A percentile compares a stretch with the other conserved stretches of the same genome.
Evolutionary conservation across 2,797 vertebrate species (phyloP).

Genomic region (Thripadectes ignobilis): DNA sequence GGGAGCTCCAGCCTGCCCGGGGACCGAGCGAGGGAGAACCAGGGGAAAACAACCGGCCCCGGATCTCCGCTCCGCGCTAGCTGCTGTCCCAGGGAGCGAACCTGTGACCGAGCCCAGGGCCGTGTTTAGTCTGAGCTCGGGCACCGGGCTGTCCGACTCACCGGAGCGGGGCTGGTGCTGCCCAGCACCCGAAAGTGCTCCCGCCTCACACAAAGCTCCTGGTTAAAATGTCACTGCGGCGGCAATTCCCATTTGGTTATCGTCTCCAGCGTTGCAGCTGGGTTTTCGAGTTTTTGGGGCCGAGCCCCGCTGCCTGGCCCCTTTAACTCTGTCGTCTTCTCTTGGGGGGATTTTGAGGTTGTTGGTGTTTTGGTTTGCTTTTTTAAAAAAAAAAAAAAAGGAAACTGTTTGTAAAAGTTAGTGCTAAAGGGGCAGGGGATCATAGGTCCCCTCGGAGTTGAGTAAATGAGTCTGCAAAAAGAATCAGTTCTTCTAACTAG

Average conservation of each 20-base stretch:
- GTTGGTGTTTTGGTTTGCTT: not conserved
- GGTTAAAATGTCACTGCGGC: not conserved
- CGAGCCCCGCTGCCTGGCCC: not conserved
- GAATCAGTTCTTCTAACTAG: constrained; percentile 70
- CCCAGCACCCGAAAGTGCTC: not conserved
- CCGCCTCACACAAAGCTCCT: not conserved
- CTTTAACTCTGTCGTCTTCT: not conserved
- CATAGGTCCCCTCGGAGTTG: constrained; percentile 63
- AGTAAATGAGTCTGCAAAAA: constrained; percentile 73
- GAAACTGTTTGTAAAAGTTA: constrained; percentile 69
- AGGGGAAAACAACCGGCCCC: constrained; percentile 21
- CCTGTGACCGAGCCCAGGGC: constrained; percentile 55
- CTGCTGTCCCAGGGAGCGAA: constrained; percentile 64
- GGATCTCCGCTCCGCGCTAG: not conserved
- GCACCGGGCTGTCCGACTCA: too few species aligned
- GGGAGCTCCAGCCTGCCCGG: constrained; percentile 72
- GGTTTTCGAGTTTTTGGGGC: not conserved
- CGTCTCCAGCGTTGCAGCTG: not conserved
- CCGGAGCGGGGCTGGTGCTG: not conserved
- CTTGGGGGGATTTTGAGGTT: not conserved
- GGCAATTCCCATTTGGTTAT: not conserved
- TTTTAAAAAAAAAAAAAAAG: not conserved
- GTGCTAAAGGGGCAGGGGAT: constrained; percentile 73
- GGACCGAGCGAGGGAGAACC: not conserved
- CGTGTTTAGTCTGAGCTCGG: constrained; percentile 49